Percentiles rank a stretch among this genome's conserved stretches.
Evolutionary conservation across 2,113 vertebrate species (phyloP).

Genomic region (Butastur rufipennis): DNA sequence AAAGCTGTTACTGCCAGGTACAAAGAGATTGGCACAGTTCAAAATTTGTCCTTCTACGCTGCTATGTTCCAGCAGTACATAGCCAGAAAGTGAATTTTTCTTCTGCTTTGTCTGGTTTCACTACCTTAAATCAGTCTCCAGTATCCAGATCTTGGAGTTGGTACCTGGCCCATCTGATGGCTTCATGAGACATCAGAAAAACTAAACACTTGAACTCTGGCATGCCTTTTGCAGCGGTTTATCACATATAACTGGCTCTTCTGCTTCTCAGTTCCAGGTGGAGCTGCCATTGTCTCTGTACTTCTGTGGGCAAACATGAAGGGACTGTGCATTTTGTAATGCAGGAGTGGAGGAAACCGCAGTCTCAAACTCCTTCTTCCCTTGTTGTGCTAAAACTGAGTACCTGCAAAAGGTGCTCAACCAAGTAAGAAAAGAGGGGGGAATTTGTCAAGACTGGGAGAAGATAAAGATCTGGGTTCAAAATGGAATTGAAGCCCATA

Average conservation of each 20-base stretch:
- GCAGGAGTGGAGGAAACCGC: not conserved
- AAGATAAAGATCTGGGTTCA: not conserved
- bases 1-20: not conserved
- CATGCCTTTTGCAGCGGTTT: not conserved
- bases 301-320: not conserved
- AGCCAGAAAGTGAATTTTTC: not conserved
- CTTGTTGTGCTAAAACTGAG: not conserved
- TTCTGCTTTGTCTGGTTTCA: not conserved
- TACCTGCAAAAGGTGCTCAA: not conserved
- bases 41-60: not conserved
- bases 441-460: not conserved
- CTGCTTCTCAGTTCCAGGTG: not conserved
- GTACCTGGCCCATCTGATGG: not conserved
- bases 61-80: fast-evolving
- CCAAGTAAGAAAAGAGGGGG: not conserved
- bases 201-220: not conserved
- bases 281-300: not conserved
- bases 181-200: not conserved
- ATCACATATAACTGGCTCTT: not conserved
- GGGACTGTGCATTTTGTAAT: not conserved
- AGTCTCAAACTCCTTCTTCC: not conserved
- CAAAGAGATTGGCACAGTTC: not conserved
- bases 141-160: not conserved
- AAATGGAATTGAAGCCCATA: not conserved
- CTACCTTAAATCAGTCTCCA: not conserved